These are phyloP conservation scores for Nemotelus pantherinus DNA, from an alignment of 2,888 invertebrate species.

Conservation along the genomic window DNA sequence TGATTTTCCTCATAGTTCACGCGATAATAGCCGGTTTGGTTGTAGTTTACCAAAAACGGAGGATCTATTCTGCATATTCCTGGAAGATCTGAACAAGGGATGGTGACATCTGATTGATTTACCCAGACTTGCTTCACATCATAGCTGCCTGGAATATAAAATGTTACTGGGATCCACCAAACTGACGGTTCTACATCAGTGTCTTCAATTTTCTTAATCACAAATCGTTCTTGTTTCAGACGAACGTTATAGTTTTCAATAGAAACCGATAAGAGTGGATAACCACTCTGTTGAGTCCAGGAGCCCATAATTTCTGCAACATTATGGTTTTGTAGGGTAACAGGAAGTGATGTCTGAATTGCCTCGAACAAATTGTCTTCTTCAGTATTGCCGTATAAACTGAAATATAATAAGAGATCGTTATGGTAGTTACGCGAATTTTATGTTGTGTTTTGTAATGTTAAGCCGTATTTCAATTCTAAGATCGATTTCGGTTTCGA, in stretches of 20 bases:
- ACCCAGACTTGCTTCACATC: not conserved
- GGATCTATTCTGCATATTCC: conserved; percentile 48
- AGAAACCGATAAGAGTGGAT: conserved; percentile 68
- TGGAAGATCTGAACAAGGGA: not conserved
- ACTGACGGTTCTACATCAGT: conserved; percentile 4
- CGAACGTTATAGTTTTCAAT: conserved; percentile 67
- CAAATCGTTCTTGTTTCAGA: conserved; percentile 65
- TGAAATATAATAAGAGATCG: conserved; percentile 8
- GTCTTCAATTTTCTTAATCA: conserved; percentile 52
- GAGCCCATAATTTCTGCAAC: conserved; percentile 67
- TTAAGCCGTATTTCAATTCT: too few relatives aligned
- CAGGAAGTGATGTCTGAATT: conserved; percentile 18
- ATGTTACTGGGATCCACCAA: conserved; percentile 61
- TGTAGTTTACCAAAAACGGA: conserved; percentile 62
- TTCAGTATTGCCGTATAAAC: conserved; percentile 2
- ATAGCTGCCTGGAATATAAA: conserved; percentile 48
- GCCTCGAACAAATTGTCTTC: conserved; percentile 37
- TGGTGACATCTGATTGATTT: not conserved
- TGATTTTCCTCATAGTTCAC: conserved; percentile 76
- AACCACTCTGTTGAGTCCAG: conserved; percentile 72
- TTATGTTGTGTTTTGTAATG: too few relatives aligned
- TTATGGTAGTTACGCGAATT: too few relatives aligned
- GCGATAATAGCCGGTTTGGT: conserved; percentile 67
- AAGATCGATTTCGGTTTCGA: too few relatives aligned
- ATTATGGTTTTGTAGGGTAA: conserved; percentile 57